These are phyloP conservation scores for Calliopum simillimum DNA, from an alignment of 2,888 invertebrate genomes.

Conservation along the genomic window DNA sequence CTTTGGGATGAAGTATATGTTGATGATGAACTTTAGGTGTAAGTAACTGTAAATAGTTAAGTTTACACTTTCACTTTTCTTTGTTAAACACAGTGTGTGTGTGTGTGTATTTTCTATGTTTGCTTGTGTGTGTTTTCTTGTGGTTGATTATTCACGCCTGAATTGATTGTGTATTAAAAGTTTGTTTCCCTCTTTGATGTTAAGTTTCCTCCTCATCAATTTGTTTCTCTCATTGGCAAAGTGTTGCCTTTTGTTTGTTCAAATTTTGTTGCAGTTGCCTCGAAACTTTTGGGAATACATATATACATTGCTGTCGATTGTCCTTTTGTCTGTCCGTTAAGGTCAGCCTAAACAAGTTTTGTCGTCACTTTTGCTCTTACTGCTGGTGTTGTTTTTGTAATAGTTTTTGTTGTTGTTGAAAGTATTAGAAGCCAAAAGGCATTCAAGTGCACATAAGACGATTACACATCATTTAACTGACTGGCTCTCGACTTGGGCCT, in stretches of 20 bases:
- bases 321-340: constrained; percentile 44
- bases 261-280: background rate
- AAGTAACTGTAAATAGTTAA: constrained; percentile 35
- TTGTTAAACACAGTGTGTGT: constrained; percentile 10
- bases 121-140: constrained; percentile 61
- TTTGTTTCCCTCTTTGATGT: constrained; percentile 49
- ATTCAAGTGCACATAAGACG: constrained; percentile 65
- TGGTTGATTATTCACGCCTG: constrained; percentile 66
- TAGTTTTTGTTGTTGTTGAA: constrained; percentile 23
- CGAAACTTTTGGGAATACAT: background rate
- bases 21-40: constrained; percentile 33
- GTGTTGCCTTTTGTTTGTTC: constrained; percentile 24
- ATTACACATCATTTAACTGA: constrained; percentile 66
- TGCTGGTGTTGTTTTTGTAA: constrained; percentile 42
- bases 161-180: constrained; percentile 66
- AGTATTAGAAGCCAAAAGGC: constrained; percentile 63
- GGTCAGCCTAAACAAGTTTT: constrained; percentile 61
- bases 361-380: constrained; percentile 45
- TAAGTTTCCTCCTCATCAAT: background rate
- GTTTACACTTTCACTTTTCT: constrained; percentile 58
- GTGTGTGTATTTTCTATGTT: constrained; percentile 49
- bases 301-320: constrained; percentile 9
- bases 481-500: constrained; percentile 43
- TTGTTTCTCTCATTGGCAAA: background rate
- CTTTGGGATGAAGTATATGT: background rate